Evolutionary conservation across 2,888 invertebrate species (phyloP).

Genomic region (Stenoptilia bipunctidactyla): DNA sequence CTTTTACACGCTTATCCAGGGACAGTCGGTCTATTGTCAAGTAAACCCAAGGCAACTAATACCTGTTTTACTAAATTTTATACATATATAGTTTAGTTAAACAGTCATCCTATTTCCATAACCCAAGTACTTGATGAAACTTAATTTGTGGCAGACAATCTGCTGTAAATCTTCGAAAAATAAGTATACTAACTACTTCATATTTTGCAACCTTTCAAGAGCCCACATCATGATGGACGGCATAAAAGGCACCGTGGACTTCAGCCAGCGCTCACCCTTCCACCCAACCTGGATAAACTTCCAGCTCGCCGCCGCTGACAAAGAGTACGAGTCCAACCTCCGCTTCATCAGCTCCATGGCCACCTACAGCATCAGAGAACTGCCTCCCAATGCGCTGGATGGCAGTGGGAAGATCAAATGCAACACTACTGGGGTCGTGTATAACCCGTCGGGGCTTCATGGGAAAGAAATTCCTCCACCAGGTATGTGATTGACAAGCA

Average conservation of each 20-base stretch:
- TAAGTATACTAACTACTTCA: too few species aligned
- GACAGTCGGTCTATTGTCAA: too few species aligned
- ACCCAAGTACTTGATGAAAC: too few species aligned
- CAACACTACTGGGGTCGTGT: slow-evolving; percentile 78
- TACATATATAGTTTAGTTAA: too few species aligned
- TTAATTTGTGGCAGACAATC: too few species aligned
- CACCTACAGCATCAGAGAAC: slow-evolving; percentile 77
- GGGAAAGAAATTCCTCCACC: slow-evolving; percentile 74
- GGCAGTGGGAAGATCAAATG: slow-evolving; percentile 63
- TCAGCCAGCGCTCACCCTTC: slow-evolving; percentile 85
- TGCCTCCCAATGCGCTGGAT: slow-evolving; percentile 70
- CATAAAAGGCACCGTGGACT: slow-evolving; percentile 82
- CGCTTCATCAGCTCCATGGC: slow-evolving; percentile 81
- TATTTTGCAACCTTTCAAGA: slow-evolving; percentile 56
- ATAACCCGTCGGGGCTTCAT: slow-evolving; percentile 79
- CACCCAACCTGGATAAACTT: slow-evolving; percentile 87
- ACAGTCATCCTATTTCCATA: too few species aligned
- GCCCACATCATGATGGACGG: slow-evolving; percentile 81
- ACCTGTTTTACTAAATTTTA: too few species aligned
- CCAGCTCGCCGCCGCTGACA: slow-evolving; percentile 74
- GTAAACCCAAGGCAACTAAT: too few species aligned
- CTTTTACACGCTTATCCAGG: too few species aligned
- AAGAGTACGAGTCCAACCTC: slow-evolving; percentile 77
- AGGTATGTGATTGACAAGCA: slow-evolving; percentile 58
- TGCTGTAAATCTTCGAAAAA: too few species aligned